Conservation (phyloP, 2,797 vertebrate species). For the Xenentodon cancila region DNA sequence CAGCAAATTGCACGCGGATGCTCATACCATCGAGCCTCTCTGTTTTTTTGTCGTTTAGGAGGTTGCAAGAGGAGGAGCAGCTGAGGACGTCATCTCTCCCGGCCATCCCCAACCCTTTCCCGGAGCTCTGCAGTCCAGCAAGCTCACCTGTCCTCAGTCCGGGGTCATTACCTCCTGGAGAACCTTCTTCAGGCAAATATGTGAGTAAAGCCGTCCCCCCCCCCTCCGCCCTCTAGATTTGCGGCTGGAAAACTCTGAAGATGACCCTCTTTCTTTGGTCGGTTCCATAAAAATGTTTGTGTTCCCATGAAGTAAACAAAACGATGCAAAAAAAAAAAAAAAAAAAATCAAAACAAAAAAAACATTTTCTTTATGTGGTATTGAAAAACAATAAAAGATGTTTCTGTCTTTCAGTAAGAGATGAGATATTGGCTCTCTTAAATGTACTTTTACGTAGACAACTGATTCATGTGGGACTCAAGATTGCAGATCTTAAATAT, state of each 20-base stretch:
- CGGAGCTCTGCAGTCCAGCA: slow-evolving; percentile 91
- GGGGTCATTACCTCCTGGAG: slow-evolving; percentile 90
- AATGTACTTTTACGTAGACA: no score
- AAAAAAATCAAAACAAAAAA: no score
- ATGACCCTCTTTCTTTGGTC: background rate
- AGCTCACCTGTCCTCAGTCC: slow-evolving; percentile 88
- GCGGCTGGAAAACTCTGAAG: background rate
- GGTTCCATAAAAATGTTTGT: background rate
- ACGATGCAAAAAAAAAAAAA: no score
- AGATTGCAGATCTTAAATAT: no score
- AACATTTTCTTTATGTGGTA: no score
- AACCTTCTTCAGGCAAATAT: slow-evolving; percentile 78
- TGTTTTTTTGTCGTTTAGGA: slow-evolving; percentile 74
- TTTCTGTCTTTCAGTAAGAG: no score
- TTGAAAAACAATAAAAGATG: no score
- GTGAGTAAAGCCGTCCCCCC: slow-evolving; percentile 73
- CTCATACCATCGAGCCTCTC: background rate
- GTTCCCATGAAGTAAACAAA: slow-evolving; percentile 2
- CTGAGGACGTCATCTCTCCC: slow-evolving; percentile 93
- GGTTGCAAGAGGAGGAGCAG: slow-evolving; percentile 92
- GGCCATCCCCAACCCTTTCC: slow-evolving; percentile 97
- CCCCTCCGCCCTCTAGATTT: no score
- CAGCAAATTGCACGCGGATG: no score
- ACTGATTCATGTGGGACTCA: no score
- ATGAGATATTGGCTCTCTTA: no score